Percentiles rank a stretch among this genome's conserved stretches.
phyloP scores from a whole-genome alignment of 2,113 vertebrate species.

The Chionis minor region DNA sequence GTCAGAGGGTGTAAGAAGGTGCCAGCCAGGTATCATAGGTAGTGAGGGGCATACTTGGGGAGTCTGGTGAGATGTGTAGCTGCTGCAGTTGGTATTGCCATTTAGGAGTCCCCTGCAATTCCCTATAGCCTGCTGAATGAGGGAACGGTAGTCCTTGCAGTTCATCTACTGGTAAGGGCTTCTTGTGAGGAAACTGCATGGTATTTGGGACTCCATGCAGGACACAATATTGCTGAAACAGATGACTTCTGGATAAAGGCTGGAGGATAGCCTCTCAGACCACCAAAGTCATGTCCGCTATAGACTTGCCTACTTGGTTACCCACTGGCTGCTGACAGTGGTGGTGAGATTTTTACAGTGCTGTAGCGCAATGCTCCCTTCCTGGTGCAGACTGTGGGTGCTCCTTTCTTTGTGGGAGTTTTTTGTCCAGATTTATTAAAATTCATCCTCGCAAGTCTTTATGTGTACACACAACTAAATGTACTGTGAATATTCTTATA shows the following conservation, averaged over 20 bases:
- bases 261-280: background rate
- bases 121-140: background rate
- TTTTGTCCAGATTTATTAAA: background rate
- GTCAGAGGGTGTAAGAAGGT: background rate
- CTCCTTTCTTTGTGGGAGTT: background rate
- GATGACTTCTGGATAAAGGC: background rate
- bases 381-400: background rate
- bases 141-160: background rate
- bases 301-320: background rate
- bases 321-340: too few species aligned
- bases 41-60: background rate
- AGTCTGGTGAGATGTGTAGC: background rate
- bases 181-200: background rate
- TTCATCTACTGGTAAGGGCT: background rate
- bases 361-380: background rate
- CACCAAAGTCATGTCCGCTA: background rate
- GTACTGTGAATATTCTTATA: background rate
- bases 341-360: background rate
- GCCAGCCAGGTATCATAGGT: background rate
- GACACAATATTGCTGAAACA: background rate
- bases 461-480: background rate
- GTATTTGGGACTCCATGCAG: background rate
- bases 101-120: background rate
- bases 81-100: background rate
- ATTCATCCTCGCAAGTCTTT: background rate